phyloP scores from a whole-genome alignment of 2,888 invertebrate genomes.

The Syritta pipiens region DNA sequence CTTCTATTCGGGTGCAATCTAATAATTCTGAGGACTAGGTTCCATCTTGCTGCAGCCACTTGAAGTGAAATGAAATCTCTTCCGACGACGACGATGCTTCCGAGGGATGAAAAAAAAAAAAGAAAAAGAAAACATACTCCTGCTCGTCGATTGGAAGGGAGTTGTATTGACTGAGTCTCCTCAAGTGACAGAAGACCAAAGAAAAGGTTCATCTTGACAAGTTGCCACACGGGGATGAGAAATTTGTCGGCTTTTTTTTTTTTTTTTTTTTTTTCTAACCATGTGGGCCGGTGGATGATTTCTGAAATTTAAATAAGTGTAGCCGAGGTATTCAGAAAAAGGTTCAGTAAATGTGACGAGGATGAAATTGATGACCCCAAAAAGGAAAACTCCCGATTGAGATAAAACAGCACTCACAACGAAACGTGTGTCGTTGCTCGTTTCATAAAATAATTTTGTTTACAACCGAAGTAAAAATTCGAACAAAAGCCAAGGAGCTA shows the following conservation, averaged over 20 bases:
- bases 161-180: constrained; percentile 28
- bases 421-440: no score
- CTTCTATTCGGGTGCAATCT: constrained; percentile 52
- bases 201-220: constrained; percentile 52
- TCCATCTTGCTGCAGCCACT: constrained; percentile 52
- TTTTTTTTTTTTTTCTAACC: constrained; percentile 34
- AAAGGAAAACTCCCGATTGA: no score
- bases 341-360: not conserved
- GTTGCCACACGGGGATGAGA: constrained; percentile 54
- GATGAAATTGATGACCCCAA: no score
- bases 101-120: not conserved
- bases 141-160: no score
- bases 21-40: constrained; percentile 58
- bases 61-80: constrained; percentile 59
- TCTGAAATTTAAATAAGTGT: constrained; percentile 11
- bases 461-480: no score
- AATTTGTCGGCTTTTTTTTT: constrained; percentile 47
- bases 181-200: constrained; percentile 19
- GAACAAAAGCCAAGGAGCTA: no score
- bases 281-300: constrained; percentile 50
- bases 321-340: not conserved
- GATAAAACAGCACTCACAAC: no score
- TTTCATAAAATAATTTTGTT: no score
- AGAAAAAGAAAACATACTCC: not conserved
- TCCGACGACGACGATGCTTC: constrained; percentile 39